Percentiles rank a stretch among this genome's conserved stretches.
phyloP scores from a whole-genome alignment of 2,113 vertebrate species.

The Neodontobutis hainanensis region DNA sequence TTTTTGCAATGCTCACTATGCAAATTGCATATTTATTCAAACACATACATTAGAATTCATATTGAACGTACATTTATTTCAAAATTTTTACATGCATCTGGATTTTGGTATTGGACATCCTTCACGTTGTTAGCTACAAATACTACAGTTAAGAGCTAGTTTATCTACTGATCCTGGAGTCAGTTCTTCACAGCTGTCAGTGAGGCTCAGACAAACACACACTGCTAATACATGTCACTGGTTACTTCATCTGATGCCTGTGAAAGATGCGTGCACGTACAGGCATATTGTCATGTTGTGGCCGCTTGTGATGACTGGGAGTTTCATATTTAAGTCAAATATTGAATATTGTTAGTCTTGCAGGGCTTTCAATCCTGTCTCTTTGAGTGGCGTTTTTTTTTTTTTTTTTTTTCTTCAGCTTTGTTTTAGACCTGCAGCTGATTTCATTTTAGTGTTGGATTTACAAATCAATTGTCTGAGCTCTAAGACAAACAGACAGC shows the following conservation, averaged over 20 bases:
- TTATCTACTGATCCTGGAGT: constrained; percentile 1
- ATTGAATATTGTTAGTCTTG: constrained; percentile 1
- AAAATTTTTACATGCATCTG: constrained; percentile 58
- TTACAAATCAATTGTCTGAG: constrained; percentile 14
- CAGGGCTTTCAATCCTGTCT: not conserved
- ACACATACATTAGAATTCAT: constrained; percentile 52
- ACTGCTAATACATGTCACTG: constrained; percentile 9
- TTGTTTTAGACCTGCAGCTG: constrained; percentile 6
- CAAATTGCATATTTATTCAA: constrained; percentile 79
- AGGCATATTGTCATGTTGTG: constrained; percentile 16
- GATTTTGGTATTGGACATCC: constrained; percentile 23
- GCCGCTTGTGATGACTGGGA: constrained; percentile 3
- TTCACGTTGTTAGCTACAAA: constrained; percentile 26
- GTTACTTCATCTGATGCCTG: constrained; percentile 5
- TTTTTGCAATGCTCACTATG: constrained; percentile 63
- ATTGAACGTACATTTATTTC: constrained; percentile 47
- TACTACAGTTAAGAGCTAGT: constrained; percentile 19
- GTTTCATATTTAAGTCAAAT: constrained; percentile 1
- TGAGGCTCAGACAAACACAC: constrained; percentile 10
- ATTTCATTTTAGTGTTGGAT: constrained; percentile 24
- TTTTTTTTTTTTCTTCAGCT: not conserved
- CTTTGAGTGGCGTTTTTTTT: constrained; percentile 1
- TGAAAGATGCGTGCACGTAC: constrained; percentile 12
- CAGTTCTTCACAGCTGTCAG: constrained; percentile 31
- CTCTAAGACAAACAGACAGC: not conserved